Evolutionary conservation across 37 sponge, comb jelly and placozoan genomes (phyloP).

Genomic region (Haliclona indistincta): DNA sequence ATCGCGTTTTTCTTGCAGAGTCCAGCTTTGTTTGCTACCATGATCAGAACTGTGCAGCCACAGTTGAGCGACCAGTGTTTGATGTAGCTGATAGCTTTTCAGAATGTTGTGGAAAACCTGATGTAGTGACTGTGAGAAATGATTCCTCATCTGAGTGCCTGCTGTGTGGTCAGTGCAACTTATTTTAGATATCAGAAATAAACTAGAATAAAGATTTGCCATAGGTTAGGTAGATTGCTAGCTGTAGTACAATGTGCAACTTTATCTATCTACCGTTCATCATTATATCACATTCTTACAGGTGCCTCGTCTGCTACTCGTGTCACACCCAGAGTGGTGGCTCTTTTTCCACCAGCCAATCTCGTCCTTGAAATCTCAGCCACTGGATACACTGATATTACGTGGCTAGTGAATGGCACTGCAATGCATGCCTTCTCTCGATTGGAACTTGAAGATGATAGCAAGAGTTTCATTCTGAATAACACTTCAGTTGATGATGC

Average conservation of each 20-base stretch:
- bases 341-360: conserved; percentile 8
- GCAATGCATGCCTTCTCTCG: conserved; percentile 13
- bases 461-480: conserved; percentile 15
- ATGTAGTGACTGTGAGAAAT: not conserved
- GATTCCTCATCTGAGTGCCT: not conserved
- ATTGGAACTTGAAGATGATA: conserved; percentile 4
- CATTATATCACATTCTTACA: not conserved
- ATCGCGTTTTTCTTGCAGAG: no score
- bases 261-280: not conserved
- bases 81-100: not conserved
- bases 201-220: no score
- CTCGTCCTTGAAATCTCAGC: conserved; percentile 21
- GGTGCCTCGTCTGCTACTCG: not conserved
- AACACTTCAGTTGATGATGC: conserved; percentile 7
- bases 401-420: conserved; percentile 34
- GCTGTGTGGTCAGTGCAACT: not conserved
- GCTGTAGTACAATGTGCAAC: no score
- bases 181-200: no score
- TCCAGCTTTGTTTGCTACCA: conserved; percentile 4
- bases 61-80: conserved; percentile 5
- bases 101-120: not conserved
- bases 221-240: no score
- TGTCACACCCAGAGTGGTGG: conserved; percentile 2
- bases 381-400: conserved; percentile 10
- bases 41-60: not conserved